Percentiles rank a stretch among this genome's conserved stretches.
Conservation (phyloP, 2,888 invertebrate genomes). For the Cinara cedri region DNA sequence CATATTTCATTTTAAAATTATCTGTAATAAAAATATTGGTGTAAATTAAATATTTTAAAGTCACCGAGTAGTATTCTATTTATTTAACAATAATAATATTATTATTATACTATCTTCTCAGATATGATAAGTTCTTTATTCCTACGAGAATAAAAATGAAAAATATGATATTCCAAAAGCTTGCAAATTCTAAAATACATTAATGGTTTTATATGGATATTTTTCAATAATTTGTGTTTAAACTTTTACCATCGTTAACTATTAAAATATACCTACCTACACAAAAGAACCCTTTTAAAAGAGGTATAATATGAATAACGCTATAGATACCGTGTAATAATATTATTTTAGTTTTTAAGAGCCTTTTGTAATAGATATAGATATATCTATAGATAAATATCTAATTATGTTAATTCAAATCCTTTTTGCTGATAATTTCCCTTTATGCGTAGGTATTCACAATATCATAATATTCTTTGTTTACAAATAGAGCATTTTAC, state of each 20-base stretch:
- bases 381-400: constrained; percentile 38
- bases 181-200: too few relatives aligned
- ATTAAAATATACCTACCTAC: constrained; percentile 23
- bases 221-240: not conserved
- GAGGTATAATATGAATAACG: not conserved
- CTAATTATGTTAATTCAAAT: constrained; percentile 45
- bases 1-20: too few relatives aligned
- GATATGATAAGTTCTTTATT: too few relatives aligned
- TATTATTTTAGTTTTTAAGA: constrained; percentile 33
- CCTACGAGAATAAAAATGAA: too few relatives aligned
- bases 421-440: constrained; percentile 28
- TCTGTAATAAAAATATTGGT: too few relatives aligned
- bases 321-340: constrained; percentile 14
- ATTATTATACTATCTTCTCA: too few relatives aligned
- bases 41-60: too few relatives aligned
- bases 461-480: constrained; percentile 31
- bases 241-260: constrained; percentile 16
- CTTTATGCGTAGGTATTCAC: constrained; percentile 1
- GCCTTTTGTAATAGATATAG: not conserved
- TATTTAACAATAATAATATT: too few relatives aligned
- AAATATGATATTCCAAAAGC: too few relatives aligned
- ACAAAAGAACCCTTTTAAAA: constrained; percentile 30
- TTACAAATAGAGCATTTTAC: constrained; percentile 23
- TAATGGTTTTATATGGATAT: too few relatives aligned
- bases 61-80: too few relatives aligned